These are phyloP conservation scores for Enteromius treurensis DNA, from an alignment of 2,797 vertebrate species.

Conservation along the genomic window DNA sequence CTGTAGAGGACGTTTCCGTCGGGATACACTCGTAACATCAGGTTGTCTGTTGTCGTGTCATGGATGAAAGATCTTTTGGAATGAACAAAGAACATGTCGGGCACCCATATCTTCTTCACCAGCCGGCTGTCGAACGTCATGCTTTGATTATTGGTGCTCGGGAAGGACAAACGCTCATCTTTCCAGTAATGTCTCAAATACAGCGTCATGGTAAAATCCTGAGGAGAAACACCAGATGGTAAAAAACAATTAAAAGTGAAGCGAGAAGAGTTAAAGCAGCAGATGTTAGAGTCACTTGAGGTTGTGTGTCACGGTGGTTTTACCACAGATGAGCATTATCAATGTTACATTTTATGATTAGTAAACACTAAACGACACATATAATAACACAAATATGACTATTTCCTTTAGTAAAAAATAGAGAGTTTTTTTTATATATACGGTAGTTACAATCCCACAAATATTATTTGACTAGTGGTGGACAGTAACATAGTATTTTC, in stretches of 20 bases:
- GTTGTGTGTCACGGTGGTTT: neutral
- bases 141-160: slow-evolving; percentile 95
- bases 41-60: slow-evolving; percentile 95
- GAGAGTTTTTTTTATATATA: neutral
- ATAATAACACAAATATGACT: neutral
- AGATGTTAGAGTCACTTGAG: neutral
- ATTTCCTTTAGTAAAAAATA: neutral
- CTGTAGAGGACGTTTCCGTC: slow-evolving; percentile 98
- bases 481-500: neutral
- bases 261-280: neutral
- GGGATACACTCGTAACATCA: slow-evolving; percentile 96
- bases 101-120: slow-evolving; percentile 99
- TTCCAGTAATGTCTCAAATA: slow-evolving; percentile 98
- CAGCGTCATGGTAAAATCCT: slow-evolving; percentile 99
- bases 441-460: neutral
- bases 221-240: neutral
- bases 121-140: slow-evolving; percentile 98
- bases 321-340: neutral
- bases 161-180: slow-evolving; percentile 92
- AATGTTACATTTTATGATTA: neutral
- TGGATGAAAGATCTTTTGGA: slow-evolving; percentile 98
- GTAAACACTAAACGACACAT: neutral
- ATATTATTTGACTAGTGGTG: neutral
- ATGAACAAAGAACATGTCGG: slow-evolving; percentile 98
- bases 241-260: neutral